Conservation (phyloP, 2,113 vertebrate genomes). For the Archilochus colubris region DNA sequence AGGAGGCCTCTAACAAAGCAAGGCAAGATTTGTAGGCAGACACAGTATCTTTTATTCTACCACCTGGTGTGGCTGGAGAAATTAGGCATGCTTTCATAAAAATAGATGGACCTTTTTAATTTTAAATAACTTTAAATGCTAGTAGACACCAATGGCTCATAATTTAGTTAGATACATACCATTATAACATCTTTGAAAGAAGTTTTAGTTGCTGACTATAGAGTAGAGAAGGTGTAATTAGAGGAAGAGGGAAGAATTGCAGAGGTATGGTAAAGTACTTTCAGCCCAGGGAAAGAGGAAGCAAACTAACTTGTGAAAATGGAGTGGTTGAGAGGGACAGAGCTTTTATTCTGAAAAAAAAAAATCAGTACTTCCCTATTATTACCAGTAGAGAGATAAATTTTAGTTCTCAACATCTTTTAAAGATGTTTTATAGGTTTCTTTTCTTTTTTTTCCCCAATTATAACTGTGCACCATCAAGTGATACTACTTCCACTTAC, state of each 20-base stretch:
- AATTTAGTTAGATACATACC: constrained; percentile 13
- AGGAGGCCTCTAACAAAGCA: constrained; percentile 63
- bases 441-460: not conserved
- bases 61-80: constrained; percentile 49
- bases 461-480: not conserved
- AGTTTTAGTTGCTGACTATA: not conserved
- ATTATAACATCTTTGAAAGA: constrained; percentile 31
- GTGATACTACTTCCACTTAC: not conserved
- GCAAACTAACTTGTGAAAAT: not conserved
- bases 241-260: not conserved
- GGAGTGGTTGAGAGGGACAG: not conserved
- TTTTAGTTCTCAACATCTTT: not conserved
- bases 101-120: not conserved
- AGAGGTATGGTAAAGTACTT: not conserved
- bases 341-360: not conserved
- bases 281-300: not conserved
- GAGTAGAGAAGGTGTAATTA: constrained; percentile 14
- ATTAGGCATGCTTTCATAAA: constrained; percentile 22
- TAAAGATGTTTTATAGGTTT: not conserved
- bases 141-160: not conserved
- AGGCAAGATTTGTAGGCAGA: constrained; percentile 30
- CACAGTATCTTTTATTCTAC: constrained; percentile 52
- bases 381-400: not conserved
- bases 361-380: not conserved
- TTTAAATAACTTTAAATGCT: constrained; percentile 25